These are phyloP conservation scores for Bufo gargarizans DNA, from an alignment of 2,113 vertebrate species.

Conservation along the genomic window DNA sequence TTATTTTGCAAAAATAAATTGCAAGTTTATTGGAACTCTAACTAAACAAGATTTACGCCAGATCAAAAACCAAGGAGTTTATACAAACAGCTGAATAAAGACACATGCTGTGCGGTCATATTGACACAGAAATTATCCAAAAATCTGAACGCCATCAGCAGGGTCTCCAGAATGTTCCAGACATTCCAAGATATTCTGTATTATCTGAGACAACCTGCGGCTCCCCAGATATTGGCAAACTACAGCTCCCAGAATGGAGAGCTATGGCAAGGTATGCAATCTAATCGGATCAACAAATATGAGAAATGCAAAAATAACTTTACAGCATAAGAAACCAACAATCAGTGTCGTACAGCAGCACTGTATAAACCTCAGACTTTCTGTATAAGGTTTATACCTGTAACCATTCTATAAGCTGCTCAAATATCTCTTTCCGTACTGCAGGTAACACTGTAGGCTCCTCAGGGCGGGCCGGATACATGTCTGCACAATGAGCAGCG, in stretches of 20 bases:
- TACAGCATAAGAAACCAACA: background rate
- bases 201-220: background rate
- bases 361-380: background rate
- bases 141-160: slow-evolving; percentile 3
- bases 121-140: slow-evolving; percentile 26
- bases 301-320: background rate
- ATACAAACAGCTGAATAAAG: slow-evolving; percentile 25
- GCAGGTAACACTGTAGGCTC: slow-evolving; percentile 68
- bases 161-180: slow-evolving; percentile 5
- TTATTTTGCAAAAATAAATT: slow-evolving; percentile 34
- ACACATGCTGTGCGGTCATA: slow-evolving; percentile 3
- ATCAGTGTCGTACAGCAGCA: background rate
- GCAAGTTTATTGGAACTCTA: slow-evolving; percentile 16
- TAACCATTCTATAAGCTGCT: slow-evolving; percentile 71
- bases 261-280: background rate
- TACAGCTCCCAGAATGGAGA: slow-evolving; percentile 1
- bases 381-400: slow-evolving; percentile 59
- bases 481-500: slow-evolving; percentile 73
- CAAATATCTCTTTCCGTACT: slow-evolving; percentile 67
- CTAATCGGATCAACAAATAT: background rate
- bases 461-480: slow-evolving; percentile 66
- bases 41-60: slow-evolving; percentile 20
- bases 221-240: background rate
- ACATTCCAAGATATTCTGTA: slow-evolving; percentile 26
- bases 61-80: slow-evolving; percentile 25